Conservation (phyloP, 2,113 vertebrate species). For the Carlito syrichta region DNA sequence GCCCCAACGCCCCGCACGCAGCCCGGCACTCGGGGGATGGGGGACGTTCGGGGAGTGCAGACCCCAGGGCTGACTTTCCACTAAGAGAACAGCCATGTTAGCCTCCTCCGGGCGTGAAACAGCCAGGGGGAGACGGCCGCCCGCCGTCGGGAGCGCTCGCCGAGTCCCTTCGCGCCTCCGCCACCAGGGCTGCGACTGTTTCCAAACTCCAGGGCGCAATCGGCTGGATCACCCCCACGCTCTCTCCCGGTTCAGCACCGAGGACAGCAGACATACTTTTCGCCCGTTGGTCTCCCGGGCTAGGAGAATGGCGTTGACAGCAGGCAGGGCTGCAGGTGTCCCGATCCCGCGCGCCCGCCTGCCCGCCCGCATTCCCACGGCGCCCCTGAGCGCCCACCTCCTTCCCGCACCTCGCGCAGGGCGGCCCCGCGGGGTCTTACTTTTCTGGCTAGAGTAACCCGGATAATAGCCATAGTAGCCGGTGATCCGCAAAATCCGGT, state of each 20-base stretch:
- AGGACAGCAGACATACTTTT: slow-evolving; percentile 21
- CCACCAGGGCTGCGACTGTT: background rate
- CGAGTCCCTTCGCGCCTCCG: background rate
- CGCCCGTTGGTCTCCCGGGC: background rate
- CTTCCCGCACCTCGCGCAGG: background rate
- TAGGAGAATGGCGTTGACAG: background rate
- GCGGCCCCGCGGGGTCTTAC: slow-evolving; percentile 84
- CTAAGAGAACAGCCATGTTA: slow-evolving; percentile 43
- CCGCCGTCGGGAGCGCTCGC: background rate
- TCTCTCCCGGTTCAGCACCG: slow-evolving; percentile 25
- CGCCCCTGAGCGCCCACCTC: background rate
- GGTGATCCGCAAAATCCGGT: slow-evolving; percentile 96
- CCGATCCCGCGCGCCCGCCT: background rate
- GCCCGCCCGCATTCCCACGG: background rate
- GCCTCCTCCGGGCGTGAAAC: background rate
- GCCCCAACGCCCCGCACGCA: background rate
- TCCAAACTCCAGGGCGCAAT: slow-evolving; percentile 57
- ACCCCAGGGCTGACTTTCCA: background rate
- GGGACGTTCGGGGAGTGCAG: background rate
- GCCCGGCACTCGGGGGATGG: background rate
- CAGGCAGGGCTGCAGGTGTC: slow-evolving; percentile 49
- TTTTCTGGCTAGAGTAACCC: slow-evolving; percentile 96
- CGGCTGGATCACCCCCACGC: background rate
- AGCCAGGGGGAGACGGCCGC: background rate
- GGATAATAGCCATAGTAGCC: slow-evolving; percentile 99